Conservation (phyloP, 2,797 vertebrate genomes). For the Syngnathus acus region DNA sequence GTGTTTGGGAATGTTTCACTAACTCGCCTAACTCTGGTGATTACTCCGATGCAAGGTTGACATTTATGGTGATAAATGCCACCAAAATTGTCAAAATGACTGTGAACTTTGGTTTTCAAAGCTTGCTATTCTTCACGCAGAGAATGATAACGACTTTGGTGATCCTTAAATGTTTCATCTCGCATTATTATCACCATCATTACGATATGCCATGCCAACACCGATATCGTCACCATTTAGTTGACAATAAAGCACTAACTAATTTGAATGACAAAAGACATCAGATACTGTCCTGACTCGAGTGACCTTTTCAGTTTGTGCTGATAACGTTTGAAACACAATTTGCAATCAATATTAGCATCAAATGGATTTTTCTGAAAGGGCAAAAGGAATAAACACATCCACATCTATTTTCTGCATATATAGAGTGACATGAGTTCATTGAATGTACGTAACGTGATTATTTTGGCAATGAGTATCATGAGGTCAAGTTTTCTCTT, state of each 20-base stretch:
- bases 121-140: not conserved
- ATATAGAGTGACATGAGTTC: not conserved
- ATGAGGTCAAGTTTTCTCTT: slow-evolving; percentile 42
- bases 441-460: slow-evolving; percentile 25
- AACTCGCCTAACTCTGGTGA: not conserved
- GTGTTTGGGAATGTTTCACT: not conserved
- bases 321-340: not conserved
- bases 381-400: not conserved
- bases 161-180: not conserved
- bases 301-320: not conserved
- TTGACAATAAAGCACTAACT: not conserved
- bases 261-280: not conserved
- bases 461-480: slow-evolving; percentile 44
- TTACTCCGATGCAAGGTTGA: not conserved
- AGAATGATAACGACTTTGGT: not conserved
- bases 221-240: not conserved
- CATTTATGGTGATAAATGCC: not conserved
- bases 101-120: not conserved
- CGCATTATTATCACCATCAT: not conserved
- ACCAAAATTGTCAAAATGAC: not conserved
- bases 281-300: not conserved
- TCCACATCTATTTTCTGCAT: not conserved
- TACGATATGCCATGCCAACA: not conserved
- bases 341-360: not conserved
- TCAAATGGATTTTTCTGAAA: not conserved